A percentile compares a stretch with the other conserved stretches of the same genome.
Evolutionary conservation across 2,797 vertebrate genomes (phyloP).

Genomic region (Syndactyla subalaris): DNA sequence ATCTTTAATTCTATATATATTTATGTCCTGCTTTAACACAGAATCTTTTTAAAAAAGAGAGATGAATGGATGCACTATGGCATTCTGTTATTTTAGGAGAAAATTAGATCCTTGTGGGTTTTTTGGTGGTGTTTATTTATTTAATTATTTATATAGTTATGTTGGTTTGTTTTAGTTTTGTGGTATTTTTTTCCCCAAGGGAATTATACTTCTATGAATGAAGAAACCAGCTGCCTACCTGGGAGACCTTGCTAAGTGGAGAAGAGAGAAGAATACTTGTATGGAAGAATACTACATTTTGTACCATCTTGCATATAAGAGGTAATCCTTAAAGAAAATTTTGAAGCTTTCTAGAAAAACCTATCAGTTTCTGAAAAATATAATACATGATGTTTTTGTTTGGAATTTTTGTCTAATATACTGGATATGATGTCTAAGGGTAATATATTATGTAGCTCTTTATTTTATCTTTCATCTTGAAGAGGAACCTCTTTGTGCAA

Average conservation of each 20-base stretch:
- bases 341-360: neutral
- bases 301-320: neutral
- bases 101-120: neutral
- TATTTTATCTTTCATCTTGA: neutral
- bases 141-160: neutral
- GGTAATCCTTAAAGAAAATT: neutral
- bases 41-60: neutral
- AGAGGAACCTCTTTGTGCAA: neutral
- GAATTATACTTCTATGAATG: neutral
- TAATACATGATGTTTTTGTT: fast-evolving
- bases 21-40: neutral
- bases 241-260: neutral
- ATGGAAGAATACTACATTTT: neutral
- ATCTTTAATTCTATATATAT: neutral
- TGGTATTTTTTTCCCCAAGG: neutral
- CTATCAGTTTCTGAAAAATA: neutral
- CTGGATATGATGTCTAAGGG: neutral
- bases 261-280: neutral
- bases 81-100: neutral
- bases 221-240: neutral
- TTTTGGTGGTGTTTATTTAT: neutral
- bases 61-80: neutral
- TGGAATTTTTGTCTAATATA: neutral
- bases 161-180: fast-evolving
- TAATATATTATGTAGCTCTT: neutral